phyloP scores from a whole-genome alignment of 2,113 vertebrate species.

The Aphelocoma coerulescens region DNA sequence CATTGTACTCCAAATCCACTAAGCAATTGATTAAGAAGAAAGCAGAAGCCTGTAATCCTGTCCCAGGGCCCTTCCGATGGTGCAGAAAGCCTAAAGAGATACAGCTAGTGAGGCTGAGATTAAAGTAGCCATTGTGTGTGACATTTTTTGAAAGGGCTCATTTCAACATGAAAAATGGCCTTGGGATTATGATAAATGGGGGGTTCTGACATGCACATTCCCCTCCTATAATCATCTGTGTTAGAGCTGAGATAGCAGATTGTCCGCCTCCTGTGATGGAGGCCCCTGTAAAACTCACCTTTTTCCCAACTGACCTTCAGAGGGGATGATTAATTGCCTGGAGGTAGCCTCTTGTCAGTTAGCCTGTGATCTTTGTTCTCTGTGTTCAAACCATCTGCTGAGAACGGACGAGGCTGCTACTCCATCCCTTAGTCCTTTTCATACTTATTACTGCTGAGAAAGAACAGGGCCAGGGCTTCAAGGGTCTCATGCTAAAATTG shows the following conservation, averaged over 20 bases:
- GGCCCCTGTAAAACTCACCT: constrained; percentile 78
- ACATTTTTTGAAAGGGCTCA: constrained; percentile 78
- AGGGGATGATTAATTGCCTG: constrained; percentile 83
- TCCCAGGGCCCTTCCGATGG: constrained; percentile 34
- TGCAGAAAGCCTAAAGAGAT: constrained; percentile 48
- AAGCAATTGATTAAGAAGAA: constrained; percentile 51
- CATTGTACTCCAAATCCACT: constrained; percentile 47
- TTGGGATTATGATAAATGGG: constrained; percentile 82
- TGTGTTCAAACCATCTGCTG: constrained; percentile 80
- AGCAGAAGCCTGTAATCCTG: constrained; percentile 67
- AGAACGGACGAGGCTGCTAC: constrained; percentile 68
- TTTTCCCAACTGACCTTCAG: constrained; percentile 80
- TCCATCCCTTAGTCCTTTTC: constrained; percentile 64
- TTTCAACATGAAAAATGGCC: constrained; percentile 83
- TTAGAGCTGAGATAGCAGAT: constrained; percentile 50
- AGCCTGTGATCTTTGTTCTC: constrained; percentile 84
- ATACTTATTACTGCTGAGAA: constrained; percentile 64
- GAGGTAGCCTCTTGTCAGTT: constrained; percentile 81
- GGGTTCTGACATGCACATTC: constrained; percentile 81
- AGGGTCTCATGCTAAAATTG: constrained; percentile 50
- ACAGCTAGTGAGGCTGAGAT: constrained; percentile 71
- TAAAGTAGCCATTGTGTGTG: constrained; percentile 78
- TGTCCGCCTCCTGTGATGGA: constrained; percentile 14
- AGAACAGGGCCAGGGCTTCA: constrained; percentile 48
- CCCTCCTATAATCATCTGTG: constrained; percentile 54